Percentiles rank a stretch among this genome's conserved stretches.
These are phyloP conservation scores for Holacanthella duospinosa DNA, from an alignment of 2,888 invertebrate genomes.

Conservation along the genomic window DNA sequence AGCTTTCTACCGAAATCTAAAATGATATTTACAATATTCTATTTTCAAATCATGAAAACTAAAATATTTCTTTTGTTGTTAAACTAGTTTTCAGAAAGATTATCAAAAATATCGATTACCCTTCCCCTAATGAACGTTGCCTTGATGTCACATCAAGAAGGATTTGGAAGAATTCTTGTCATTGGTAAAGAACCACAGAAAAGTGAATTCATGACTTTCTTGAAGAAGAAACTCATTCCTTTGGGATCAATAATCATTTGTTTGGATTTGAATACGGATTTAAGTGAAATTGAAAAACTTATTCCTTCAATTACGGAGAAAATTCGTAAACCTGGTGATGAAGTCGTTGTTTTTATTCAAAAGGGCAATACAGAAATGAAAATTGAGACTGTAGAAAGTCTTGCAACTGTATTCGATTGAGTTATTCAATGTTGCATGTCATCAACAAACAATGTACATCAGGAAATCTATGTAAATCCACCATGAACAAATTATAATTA, in stretches of 20 bases:
- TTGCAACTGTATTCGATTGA: not conserved
- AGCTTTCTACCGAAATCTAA: no score
- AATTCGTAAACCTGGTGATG: slow-evolving; percentile 3
- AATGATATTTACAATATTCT: not conserved
- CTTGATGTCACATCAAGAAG: slow-evolving; percentile 40
- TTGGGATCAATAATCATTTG: slow-evolving; percentile 15
- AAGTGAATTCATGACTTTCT: slow-evolving; percentile 6
- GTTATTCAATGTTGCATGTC: no score
- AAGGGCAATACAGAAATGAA: not conserved
- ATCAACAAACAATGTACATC: no score
- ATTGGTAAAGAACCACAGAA: slow-evolving; percentile 8
- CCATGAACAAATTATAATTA: no score
- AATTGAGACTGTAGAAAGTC: not conserved
- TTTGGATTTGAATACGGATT: slow-evolving; percentile 6
- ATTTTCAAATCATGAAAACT: no score
- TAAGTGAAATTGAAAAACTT: slow-evolving; percentile 5
- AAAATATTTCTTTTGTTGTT: no score
- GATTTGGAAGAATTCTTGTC: slow-evolving; percentile 12
- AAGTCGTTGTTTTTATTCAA: not conserved
- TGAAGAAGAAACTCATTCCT: slow-evolving; percentile 18
- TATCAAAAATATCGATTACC: slow-evolving; percentile 56
- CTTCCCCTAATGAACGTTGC: slow-evolving; percentile 67
- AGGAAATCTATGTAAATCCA: no score
- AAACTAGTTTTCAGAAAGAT: slow-evolving; percentile 52
- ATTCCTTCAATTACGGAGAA: slow-evolving; percentile 11